phyloP scores from a whole-genome alignment of 1,140 invertebrate genomes.

The Nomia melanderi region DNA sequence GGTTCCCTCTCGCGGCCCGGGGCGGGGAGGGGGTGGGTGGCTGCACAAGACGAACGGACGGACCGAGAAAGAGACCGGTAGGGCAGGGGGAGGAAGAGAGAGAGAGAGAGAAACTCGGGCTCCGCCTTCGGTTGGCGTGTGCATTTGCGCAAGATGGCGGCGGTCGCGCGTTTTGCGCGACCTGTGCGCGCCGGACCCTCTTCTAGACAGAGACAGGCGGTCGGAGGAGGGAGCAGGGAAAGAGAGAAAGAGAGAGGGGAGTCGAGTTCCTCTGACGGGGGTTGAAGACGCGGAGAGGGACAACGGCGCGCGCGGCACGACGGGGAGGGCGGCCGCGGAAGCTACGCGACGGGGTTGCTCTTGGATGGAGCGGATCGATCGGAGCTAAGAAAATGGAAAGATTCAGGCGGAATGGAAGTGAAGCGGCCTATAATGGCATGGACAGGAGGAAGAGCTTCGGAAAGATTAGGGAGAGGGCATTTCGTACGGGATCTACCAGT shows the following conservation, averaged over 20 bases:
- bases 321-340: too few species aligned
- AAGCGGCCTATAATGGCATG: too few species aligned
- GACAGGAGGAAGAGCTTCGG: too few species aligned
- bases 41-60: neutral
- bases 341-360: too few species aligned
- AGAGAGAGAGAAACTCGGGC: conserved; percentile 68
- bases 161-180: conserved; percentile 58
- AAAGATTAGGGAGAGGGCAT: too few species aligned
- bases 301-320: too few species aligned
- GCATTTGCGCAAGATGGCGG: conserved; percentile 81
- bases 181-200: conserved; percentile 29
- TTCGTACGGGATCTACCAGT: too few species aligned
- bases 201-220: conserved; percentile 29
- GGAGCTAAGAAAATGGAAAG: too few species aligned
- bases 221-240: neutral
- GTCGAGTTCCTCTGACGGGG: too few species aligned
- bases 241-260: neutral
- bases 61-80: neutral
- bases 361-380: too few species aligned
- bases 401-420: too few species aligned
- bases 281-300: neutral
- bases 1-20: conserved; percentile 16
- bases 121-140: conserved; percentile 79
- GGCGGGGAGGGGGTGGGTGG: neutral
- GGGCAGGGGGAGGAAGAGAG: conserved; percentile 53